Percentiles rank a stretch among this genome's conserved stretches.
These are phyloP conservation scores for Parambassis ranga DNA, from an alignment of 2,797 vertebrate species.

Conservation along the genomic window DNA sequence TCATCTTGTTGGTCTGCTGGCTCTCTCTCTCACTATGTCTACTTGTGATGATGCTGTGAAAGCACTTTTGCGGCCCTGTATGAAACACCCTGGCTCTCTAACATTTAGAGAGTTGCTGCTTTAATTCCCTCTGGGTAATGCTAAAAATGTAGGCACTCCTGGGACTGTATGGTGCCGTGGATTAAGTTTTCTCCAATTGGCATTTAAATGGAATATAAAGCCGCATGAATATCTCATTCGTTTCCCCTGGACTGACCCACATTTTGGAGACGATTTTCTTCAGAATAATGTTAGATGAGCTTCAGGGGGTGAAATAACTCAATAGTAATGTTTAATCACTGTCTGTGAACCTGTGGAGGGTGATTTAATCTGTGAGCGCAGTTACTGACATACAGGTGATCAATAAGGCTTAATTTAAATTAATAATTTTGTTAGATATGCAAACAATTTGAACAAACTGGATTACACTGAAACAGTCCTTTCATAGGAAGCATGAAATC, in stretches of 20 bases:
- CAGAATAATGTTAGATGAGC: constrained; percentile 27
- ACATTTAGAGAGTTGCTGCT: constrained; percentile 3
- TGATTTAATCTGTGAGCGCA: not conserved
- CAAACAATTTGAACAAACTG: not conserved
- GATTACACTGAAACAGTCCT: not conserved
- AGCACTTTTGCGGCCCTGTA: not conserved
- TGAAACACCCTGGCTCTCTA: constrained; percentile 1
- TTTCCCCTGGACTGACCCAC: constrained; percentile 58
- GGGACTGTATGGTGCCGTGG: constrained; percentile 29
- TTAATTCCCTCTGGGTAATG: constrained; percentile 40
- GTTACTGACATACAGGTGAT: not conserved
- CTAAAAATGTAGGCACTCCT: constrained; percentile 33
- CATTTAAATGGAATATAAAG: constrained; percentile 60
- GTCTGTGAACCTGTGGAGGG: constrained; percentile 2
- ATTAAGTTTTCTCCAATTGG: constrained; percentile 57
- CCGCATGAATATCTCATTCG: constrained; percentile 58
- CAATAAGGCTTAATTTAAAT: not conserved
- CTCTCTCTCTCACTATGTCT: not conserved
- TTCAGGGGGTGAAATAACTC: constrained; percentile 34
- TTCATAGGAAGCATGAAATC: not conserved
- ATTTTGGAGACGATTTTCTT: constrained; percentile 49
- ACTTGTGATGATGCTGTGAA: constrained; percentile 6
- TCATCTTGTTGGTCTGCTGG: constrained; percentile 4
- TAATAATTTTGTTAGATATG: not conserved
- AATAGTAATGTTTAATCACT: constrained; percentile 11